Percentiles rank a stretch among this genome's conserved stretches.
phyloP scores from a whole-genome alignment of 2,797 vertebrate genomes.

The Xiphorhynchus erythropygius region DNA sequence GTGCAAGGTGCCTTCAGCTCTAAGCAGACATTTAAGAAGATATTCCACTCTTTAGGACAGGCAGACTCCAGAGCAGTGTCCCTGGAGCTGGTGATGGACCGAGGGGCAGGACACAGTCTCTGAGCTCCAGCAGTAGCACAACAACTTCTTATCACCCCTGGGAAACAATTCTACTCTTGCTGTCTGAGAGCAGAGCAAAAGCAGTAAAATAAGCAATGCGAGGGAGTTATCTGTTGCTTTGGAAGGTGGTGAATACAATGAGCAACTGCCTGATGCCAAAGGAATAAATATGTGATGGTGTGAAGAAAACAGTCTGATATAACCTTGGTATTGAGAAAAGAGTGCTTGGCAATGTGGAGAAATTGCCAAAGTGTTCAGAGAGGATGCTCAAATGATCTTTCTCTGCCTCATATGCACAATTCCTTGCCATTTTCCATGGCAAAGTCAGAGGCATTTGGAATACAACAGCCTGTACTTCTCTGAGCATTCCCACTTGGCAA shows the following conservation, averaged over 20 bases:
- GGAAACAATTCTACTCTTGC: neutral
- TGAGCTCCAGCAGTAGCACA: neutral
- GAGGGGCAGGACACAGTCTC: neutral
- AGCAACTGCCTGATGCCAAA: neutral
- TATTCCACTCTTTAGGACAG: neutral
- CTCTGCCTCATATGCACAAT: neutral
- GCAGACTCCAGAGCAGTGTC: neutral
- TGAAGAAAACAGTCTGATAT: neutral
- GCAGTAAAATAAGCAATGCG: neutral
- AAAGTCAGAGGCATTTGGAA: neutral
- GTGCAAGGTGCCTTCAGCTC: neutral
- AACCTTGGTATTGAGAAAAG: neutral
- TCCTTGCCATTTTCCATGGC: neutral
- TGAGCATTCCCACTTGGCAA: neutral
- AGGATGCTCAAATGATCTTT: neutral
- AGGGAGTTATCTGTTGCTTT: neutral
- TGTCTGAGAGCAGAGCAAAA: neutral
- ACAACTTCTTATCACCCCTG: neutral
- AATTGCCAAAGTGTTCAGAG: neutral
- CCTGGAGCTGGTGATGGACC: neutral
- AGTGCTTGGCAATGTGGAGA: neutral
- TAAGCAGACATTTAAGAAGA: neutral
- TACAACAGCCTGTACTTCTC: neutral
- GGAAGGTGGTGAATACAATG: neutral
- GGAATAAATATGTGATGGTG: neutral